Evolutionary conservation across 2,888 invertebrate species (phyloP).

Genomic region (Parnassius glacialis): DNA sequence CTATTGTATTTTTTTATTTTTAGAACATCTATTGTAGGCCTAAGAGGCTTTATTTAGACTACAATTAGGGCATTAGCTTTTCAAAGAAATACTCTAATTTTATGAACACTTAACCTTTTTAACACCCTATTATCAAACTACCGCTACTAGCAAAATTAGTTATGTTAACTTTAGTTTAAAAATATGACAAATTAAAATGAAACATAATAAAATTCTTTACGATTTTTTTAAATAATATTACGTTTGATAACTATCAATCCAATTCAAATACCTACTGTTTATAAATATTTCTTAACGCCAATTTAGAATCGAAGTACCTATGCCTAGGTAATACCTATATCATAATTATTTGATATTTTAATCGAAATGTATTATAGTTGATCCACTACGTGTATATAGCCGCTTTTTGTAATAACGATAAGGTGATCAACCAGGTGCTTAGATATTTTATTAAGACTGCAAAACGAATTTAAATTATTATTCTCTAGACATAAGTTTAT

Average conservation of each 20-base stretch:
- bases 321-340: too few species aligned
- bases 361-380: constrained; percentile 16
- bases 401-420: constrained; percentile 37
- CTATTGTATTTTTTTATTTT: neutral
- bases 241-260: too few species aligned
- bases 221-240: too few species aligned
- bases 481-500: constrained; percentile 31
- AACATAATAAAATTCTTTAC: too few species aligned
- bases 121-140: too few species aligned
- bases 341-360: too few species aligned
- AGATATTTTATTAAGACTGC: constrained; percentile 70
- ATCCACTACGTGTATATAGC: constrained; percentile 38
- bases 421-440: constrained; percentile 66
- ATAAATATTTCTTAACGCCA: too few species aligned
- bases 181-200: too few species aligned
- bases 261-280: too few species aligned
- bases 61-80: constrained; percentile 11
- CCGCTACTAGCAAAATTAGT: too few species aligned
- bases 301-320: too few species aligned
- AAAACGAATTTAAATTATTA: constrained; percentile 72
- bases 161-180: too few species aligned
- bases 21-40: neutral
- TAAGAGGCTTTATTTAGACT: constrained; percentile 2
- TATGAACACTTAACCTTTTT: neutral
- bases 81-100: neutral